Evolutionary conservation across 2,888 invertebrate genomes (phyloP).

Genomic region (Apotomis betuletana): DNA sequence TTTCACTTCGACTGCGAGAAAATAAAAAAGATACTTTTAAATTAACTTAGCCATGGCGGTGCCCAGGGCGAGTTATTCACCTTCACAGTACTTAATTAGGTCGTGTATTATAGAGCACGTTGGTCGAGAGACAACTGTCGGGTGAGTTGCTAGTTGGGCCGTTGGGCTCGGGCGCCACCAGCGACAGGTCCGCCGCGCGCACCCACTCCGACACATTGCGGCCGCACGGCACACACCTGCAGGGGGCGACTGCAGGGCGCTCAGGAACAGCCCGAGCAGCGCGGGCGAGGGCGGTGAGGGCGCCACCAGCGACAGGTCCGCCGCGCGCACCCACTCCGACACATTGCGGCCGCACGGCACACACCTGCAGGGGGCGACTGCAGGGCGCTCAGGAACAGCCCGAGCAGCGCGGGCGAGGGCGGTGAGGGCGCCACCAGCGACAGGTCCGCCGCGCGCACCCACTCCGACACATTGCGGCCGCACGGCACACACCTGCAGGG

Average conservation of each 20-base stretch:
- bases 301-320: constrained; percentile 73
- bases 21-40: no score
- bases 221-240: constrained; percentile 50
- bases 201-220: constrained; percentile 61
- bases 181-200: constrained; percentile 73
- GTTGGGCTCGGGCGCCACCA: constrained; percentile 66
- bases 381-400: constrained; percentile 58
- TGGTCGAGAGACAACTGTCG: constrained; percentile 69
- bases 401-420: constrained; percentile 62
- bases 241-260: constrained; percentile 56
- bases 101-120: constrained; percentile 46
- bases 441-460: constrained; percentile 59
- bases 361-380: constrained; percentile 59
- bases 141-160: no score
- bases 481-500: constrained; percentile 55
- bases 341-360: background rate
- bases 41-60: no score
- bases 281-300: constrained; percentile 61
- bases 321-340: constrained; percentile 42
- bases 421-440: constrained; percentile 67
- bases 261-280: constrained; percentile 60
- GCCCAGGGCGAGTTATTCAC: no score
- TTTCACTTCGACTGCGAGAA: no score
- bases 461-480: background rate
- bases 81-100: no score